Base-by-base conservation (phyloP, 1,140 invertebrate genomes). In the Mylabris phalerata region DNA sequence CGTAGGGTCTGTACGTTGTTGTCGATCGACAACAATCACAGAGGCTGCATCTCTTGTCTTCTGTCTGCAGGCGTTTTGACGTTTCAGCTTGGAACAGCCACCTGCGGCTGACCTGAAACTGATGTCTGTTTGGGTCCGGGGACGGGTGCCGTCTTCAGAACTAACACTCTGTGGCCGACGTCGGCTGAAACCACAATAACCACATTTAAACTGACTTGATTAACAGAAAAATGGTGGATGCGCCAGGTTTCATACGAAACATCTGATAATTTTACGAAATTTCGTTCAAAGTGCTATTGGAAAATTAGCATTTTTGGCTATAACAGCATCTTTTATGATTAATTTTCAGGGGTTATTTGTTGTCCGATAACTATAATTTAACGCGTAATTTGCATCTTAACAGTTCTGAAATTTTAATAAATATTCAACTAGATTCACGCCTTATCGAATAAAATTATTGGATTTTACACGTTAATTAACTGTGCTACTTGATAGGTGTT, bases 51-150 rank as follows among this genome's bases (percentile, higher is more conserved):
- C 63, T 3, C 66, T 48, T 43, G 40, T 63, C 48, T 66, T 66
- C 48, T 68, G 66, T 47, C 66, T 57, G 54, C 60, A 64, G 11
- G 66, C 66, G 56, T 68, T 66, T 39, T 66, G 62, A 9, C 66
- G 44, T 49, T 63, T 68, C 60, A 68, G 46, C 56, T 68, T 68
- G 57, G 62, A 52, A 52, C 62, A 68, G 41, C 64, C 66, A 50
- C 62, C 63, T 58, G 59, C 64, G 43, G 57, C 59, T 44, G 60
- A 62, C 39, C 64, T 54, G 45, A 68, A 66, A 50, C 66, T 68
- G 55, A 62, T 62, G 39, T 59, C 59, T 9, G 48, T 46, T 24
- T 50, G 43, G 4, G 55, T 40, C 25, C 55, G 57, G 41, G 19
- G 54, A 39, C 57, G 47, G n/a, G 55, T 40, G 25, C 62, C 64